Evolutionary conservation across 2,113 vertebrate genomes (phyloP), one percentile per base, ranked within the genome.

Genomic region (Marcusenius ussheri): DNA sequence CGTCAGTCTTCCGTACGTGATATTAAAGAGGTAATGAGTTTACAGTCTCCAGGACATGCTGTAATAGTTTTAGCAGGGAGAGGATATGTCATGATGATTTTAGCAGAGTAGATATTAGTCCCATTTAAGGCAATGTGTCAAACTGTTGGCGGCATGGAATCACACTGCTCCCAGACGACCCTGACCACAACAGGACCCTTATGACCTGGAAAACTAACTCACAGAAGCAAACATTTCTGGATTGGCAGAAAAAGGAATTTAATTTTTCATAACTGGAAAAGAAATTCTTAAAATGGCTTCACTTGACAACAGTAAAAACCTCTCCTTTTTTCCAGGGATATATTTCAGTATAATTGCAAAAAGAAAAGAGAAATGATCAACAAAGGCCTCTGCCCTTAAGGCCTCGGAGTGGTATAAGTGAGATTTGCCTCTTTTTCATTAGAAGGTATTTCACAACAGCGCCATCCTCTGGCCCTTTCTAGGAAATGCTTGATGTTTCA

Each of bases 81-180:
- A 89, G 58, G 74, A 80, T 42, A 83, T 85, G 51, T 10, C 51
- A 58, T 89, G 9, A 89, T 56, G 35, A 39, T 42, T 84, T 62
- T 89, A 85, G 89, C 89, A 15, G 50, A 85, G 84, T 42, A 46
- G 51, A 89, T 24, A 39, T 11, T 47, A 31, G 80, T 56, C 31
- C 27, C 74, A 89, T 74, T 89, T 31, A 80, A 89, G 77, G 89
- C 51, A 46, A 45, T 89, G 89, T 85, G 53, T 45, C 45, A 86
- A 89, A 83, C 19, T 15, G 88, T 17, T 39, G 35, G 39, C 51
- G 58, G 80, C 42, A 39, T 45, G 92, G 93, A 93, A 96, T 95
- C 95, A 94, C 90, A 94, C 95, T 95, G 91, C 93, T 89, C 91
- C 91, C 93, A 92, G 92, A 93, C 91, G 91, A 91, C 89, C 90